These are phyloP conservation scores for Drosophila engyochracea DNA, from an alignment of 2,888 invertebrate genomes.

Conservation along the genomic window DNA sequence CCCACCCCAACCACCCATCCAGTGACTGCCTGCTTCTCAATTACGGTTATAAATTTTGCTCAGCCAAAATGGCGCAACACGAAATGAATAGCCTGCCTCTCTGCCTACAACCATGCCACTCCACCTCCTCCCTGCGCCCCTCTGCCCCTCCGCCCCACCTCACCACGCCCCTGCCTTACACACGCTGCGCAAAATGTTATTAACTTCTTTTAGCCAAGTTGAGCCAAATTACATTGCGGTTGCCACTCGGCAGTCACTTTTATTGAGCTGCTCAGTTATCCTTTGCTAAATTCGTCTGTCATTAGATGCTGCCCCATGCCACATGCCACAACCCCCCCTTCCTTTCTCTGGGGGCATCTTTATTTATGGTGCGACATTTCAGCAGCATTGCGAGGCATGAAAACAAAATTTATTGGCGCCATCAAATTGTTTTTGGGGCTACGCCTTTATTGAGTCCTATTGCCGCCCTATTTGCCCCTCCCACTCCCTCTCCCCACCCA, in stretches of 20 bases:
- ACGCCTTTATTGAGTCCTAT: slow-evolving; percentile 43
- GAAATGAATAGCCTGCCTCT: slow-evolving; percentile 71
- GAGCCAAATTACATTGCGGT: slow-evolving; percentile 83
- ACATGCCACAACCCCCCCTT: background rate
- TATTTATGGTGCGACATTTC: slow-evolving; percentile 79
- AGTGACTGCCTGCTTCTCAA: slow-evolving; percentile 59
- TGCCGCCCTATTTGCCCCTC: background rate
- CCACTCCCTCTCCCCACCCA: background rate
- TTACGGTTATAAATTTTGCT: slow-evolving; percentile 79
- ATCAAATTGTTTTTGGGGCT: slow-evolving; percentile 67
- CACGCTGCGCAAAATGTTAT: slow-evolving; percentile 69
- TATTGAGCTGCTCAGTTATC: slow-evolving; percentile 53
- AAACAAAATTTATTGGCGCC: slow-evolving; percentile 77
- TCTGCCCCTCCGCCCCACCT: background rate
- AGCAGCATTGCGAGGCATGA: slow-evolving; percentile 67
- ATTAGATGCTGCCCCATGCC: slow-evolving; percentile 36
- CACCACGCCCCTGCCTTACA: background rate
- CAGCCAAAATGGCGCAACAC: slow-evolving; percentile 74
- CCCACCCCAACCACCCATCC: background rate
- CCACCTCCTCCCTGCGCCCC: background rate
- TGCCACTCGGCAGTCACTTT: slow-evolving; percentile 67
- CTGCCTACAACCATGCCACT: background rate
- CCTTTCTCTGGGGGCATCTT: slow-evolving; percentile 21
- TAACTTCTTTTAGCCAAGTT: slow-evolving; percentile 77
- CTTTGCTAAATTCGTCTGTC: slow-evolving; percentile 29